Conservation (phyloP, 2,888 invertebrate genomes). For the Leptogaster cylindrica region DNA sequence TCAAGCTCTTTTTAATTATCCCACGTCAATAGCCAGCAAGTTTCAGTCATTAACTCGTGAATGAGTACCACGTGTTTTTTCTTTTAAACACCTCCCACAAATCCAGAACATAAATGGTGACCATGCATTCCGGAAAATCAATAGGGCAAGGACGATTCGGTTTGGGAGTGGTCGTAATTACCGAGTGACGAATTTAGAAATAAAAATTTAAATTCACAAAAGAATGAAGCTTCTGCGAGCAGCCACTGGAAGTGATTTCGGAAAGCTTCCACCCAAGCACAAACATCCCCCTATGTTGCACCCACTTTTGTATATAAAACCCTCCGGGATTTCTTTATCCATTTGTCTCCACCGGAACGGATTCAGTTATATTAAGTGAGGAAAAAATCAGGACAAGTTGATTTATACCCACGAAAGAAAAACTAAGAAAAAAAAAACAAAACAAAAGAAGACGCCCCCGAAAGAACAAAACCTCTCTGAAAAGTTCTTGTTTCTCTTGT, state of each 20-base stretch:
- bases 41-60: no score
- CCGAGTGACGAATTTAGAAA: no score
- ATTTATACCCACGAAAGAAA: conserved; percentile 35
- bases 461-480: conserved; percentile 8
- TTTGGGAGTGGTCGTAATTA: no score
- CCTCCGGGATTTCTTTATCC: conserved; percentile 15
- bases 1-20: no score
- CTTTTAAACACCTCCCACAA: no score
- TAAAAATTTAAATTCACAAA: conserved; percentile 17
- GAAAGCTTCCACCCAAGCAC: conserved; percentile 7
- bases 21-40: no score
- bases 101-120: no score
- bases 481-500: neutral
- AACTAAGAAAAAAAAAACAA: conserved; percentile 29
- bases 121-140: no score
- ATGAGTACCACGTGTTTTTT: no score
- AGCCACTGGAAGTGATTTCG: conserved; percentile 17
- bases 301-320: neutral
- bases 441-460: conserved; percentile 24
- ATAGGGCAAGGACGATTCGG: no score
- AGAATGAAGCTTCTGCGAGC: conserved; percentile 4
- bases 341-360: conserved; percentile 30
- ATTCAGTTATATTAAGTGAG: conserved; percentile 30
- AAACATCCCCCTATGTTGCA: conserved; percentile 11
- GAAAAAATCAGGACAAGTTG: conserved; percentile 40